These are phyloP conservation scores for Yasuhikotakia modesta DNA, from an alignment of 2,797 vertebrate species.

Conservation along the genomic window DNA sequence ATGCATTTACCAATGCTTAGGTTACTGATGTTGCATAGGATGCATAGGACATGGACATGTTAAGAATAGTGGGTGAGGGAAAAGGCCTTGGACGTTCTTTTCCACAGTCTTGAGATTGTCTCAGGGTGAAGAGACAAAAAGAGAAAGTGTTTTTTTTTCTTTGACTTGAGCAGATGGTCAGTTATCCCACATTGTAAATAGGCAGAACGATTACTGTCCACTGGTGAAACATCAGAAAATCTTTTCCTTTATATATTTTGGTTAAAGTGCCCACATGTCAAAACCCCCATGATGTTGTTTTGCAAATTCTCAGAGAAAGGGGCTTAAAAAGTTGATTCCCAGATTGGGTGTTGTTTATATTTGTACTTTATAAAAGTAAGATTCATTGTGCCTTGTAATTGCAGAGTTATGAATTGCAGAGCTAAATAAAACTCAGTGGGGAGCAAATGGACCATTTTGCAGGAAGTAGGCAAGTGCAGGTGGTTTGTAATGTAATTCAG, in stretches of 20 bases:
- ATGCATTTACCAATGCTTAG: slow-evolving; percentile 2
- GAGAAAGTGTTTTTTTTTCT: slow-evolving; percentile 29
- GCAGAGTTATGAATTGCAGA: slow-evolving; percentile 52
- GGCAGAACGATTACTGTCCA: slow-evolving; percentile 38
- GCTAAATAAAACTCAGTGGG: slow-evolving; percentile 45
- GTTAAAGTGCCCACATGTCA: slow-evolving; percentile 66
- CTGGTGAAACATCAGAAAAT: slow-evolving; percentile 62
- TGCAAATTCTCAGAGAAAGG: slow-evolving; percentile 52
- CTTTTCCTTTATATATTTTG: slow-evolving; percentile 68
- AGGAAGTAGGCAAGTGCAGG: slow-evolving; percentile 77
- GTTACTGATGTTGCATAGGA: slow-evolving; percentile 15
- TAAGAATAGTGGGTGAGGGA: slow-evolving; percentile 29
- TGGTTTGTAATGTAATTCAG: slow-evolving; percentile 89
- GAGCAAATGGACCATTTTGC: slow-evolving; percentile 82
- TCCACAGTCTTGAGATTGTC: slow-evolving; percentile 40
- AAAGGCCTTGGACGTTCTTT: slow-evolving; percentile 20
- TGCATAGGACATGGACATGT: slow-evolving; percentile 30
- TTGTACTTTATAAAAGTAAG: slow-evolving; percentile 93
- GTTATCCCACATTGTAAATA: slow-evolving; percentile 43
- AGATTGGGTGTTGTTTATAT: slow-evolving; percentile 82
- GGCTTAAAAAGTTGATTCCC: slow-evolving; percentile 53
- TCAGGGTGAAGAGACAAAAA: slow-evolving; percentile 42
- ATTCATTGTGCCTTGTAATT: slow-evolving; percentile 99
- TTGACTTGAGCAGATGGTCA: slow-evolving; percentile 45
- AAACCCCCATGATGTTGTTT: slow-evolving; percentile 65